These are phyloP conservation scores for Chrysolina haemoptera DNA, from an alignment of 2,888 invertebrate genomes.

Conservation along the genomic window DNA sequence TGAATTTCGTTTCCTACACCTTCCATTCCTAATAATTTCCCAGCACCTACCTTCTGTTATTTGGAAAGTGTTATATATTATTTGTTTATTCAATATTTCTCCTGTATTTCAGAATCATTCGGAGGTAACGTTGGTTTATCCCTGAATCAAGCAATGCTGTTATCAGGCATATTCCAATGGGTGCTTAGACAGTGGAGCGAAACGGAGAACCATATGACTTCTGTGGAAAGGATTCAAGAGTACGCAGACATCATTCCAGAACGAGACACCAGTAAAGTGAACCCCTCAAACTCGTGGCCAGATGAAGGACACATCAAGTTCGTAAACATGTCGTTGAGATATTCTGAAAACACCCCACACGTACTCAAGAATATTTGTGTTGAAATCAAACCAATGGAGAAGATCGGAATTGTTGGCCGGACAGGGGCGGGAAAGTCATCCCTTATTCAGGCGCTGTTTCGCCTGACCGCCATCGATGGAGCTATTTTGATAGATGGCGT, in stretches of 20 bases:
- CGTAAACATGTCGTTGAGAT: constrained; percentile 79
- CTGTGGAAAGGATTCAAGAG: constrained; percentile 90
- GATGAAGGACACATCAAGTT: constrained; percentile 79
- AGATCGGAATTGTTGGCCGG: constrained; percentile 85
- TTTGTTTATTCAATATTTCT: not conserved
- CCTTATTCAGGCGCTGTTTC: constrained; percentile 83
- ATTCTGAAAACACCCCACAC: constrained; percentile 78
- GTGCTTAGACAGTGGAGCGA: constrained; percentile 77
- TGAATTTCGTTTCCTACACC: no score
- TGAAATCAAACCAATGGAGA: constrained; percentile 77
- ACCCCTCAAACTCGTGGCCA: constrained; percentile 82
- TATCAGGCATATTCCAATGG: constrained; percentile 83
- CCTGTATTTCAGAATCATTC: constrained; percentile 58
- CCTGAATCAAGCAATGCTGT: constrained; percentile 65
- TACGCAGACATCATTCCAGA: constrained; percentile 82
- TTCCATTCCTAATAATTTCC: no score
- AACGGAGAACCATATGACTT: constrained; percentile 84
- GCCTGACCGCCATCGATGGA: constrained; percentile 84
- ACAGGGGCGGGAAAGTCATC: constrained; percentile 89
- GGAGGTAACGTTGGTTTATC: constrained; percentile 67
- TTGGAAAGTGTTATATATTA: no score
- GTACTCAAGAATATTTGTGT: constrained; percentile 82
- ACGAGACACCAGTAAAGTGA: constrained; percentile 45
- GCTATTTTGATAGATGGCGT: constrained; percentile 84
- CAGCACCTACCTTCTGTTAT: no score